Evolutionary conservation across 2,113 vertebrate species (phyloP).

Genomic region (Gadus chalcogrammus): DNA sequence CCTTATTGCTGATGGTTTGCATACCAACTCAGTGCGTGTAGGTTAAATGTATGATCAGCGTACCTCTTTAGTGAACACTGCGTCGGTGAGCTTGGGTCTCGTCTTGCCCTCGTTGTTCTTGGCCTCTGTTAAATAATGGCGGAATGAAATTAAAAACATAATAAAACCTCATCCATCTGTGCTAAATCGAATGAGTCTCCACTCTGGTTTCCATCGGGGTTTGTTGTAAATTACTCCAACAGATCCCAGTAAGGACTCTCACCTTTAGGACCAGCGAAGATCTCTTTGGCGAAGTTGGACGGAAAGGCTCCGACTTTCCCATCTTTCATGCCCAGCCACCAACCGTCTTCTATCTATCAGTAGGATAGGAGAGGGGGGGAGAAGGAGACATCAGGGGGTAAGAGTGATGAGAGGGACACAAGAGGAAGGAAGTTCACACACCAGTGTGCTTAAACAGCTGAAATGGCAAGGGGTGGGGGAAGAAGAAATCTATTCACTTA

Average conservation of each 20-base stretch:
- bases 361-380: background rate
- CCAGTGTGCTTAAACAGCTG: no score
- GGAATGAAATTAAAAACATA: no score
- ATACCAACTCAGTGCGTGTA: background rate
- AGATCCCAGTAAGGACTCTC: background rate
- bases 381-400: background rate
- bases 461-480: no score
- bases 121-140: conserved; percentile 49
- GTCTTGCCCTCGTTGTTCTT: conserved; percentile 62
- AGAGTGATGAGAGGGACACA: background rate
- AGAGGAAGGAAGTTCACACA: no score
- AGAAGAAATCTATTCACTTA: no score
- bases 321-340: conserved; percentile 85
- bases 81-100: conserved; percentile 71
- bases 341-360: conserved; percentile 86
- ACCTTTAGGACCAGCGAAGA: conserved; percentile 71
- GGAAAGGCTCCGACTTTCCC: conserved; percentile 83
- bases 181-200: background rate
- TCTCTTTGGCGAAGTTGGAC: conserved; percentile 86
- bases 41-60: background rate
- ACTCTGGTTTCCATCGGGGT: background rate
- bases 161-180: background rate
- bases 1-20: background rate
- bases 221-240: background rate
- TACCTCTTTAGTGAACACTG: conserved; percentile 69